Conservation (phyloP, 2,888 invertebrate genomes). For the Metacarcinus magister region DNA sequence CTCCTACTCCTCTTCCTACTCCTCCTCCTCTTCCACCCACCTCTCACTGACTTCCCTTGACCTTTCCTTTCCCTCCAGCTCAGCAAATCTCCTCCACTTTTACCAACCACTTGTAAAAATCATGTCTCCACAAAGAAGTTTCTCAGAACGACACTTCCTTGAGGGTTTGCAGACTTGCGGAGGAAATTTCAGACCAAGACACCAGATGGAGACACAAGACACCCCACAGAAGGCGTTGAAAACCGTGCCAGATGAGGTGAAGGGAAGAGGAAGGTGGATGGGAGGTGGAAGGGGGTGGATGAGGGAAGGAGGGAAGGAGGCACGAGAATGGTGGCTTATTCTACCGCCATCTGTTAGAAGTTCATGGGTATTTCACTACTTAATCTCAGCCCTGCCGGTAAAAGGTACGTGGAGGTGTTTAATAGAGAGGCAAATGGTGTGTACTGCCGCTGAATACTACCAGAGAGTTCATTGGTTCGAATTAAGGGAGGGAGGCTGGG, state of each 20-base stretch:
- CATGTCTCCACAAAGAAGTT: neutral
- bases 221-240: neutral
- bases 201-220: neutral
- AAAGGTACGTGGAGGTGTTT: neutral
- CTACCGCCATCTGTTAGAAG: neutral
- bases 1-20: neutral
- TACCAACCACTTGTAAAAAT: neutral
- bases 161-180: neutral
- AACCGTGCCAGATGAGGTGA: slow-evolving; percentile 32
- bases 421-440: neutral
- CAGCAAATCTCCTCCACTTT: neutral
- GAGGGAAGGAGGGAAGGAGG: neutral
- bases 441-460: neutral
- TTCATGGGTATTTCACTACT: neutral
- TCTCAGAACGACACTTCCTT: neutral
- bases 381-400: neutral
- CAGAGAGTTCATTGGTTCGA: neutral
- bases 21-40: slow-evolving; percentile 28
- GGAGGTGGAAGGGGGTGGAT: neutral
- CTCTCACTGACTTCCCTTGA: slow-evolving; percentile 1
- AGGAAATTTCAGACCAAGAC: neutral
- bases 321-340: neutral
- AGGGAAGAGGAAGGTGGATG: neutral
- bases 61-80: slow-evolving; percentile 43
- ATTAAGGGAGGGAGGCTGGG: neutral